These are phyloP conservation scores for Metellina segmentata DNA, from an alignment of 2,888 invertebrate species.

Conservation along the genomic window DNA sequence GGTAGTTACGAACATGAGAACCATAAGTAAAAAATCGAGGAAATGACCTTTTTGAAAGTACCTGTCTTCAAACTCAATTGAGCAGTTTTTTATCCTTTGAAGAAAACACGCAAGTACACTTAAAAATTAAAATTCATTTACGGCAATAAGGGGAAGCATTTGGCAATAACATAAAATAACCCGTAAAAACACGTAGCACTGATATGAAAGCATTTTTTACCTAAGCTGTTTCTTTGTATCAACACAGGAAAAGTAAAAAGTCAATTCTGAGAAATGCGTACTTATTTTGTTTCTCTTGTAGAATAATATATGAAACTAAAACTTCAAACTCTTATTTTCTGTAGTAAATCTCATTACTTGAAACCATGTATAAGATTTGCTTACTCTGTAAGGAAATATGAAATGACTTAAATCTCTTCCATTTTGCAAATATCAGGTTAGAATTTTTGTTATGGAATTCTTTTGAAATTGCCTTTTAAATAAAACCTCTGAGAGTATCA, in stretches of 20 bases:
- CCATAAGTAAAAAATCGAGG: too few species aligned
- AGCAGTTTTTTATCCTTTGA: too few species aligned
- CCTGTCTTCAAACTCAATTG: too few species aligned
- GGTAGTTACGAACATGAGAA: too few species aligned
- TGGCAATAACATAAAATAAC: too few species aligned
- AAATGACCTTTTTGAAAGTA: too few species aligned
- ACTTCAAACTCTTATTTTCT: not conserved
- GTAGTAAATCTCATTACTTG: not conserved
- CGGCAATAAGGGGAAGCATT: too few species aligned
- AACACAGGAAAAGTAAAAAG: not conserved
- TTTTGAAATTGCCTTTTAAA: not conserved
- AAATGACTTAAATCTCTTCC: not conserved
- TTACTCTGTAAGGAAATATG: not conserved
- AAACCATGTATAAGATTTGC: not conserved
- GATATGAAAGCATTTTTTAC: too few species aligned
- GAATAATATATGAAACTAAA: not conserved
- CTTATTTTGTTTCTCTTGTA: not conserved
- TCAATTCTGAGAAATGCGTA: not conserved
- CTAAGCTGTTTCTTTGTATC: not conserved
- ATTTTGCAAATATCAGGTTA: not conserved
- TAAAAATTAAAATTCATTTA: too few species aligned
- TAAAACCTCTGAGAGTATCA: too few species aligned
- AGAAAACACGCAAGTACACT: too few species aligned
- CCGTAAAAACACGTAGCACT: too few species aligned
- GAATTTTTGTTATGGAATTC: not conserved